These are phyloP conservation scores for Dynastes grantii DNA, from an alignment of 2,888 invertebrate species.

Conservation along the genomic window DNA sequence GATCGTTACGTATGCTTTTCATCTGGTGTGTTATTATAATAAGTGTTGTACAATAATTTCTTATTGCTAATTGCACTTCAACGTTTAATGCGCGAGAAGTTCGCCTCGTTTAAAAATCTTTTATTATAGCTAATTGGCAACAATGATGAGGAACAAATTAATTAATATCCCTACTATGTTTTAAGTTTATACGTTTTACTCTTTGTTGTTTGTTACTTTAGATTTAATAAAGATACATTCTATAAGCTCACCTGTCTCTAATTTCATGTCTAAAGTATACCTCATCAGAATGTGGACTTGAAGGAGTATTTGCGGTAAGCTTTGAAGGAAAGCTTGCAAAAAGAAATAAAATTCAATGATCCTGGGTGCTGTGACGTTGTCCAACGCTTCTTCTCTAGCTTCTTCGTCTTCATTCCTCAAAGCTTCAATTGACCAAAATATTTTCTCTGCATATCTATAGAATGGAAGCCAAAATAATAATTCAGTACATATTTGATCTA, in stretches of 20 bases:
- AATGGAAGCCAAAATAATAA: slow-evolving; percentile 51
- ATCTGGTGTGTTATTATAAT: no score
- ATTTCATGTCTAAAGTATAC: slow-evolving; percentile 73
- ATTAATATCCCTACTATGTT: no score
- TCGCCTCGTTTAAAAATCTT: no score
- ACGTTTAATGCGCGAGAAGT: no score
- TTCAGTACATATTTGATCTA: background rate
- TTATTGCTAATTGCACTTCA: no score
- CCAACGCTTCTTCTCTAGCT: slow-evolving; percentile 76
- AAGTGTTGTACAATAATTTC: no score
- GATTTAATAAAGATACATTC: background rate
- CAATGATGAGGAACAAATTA: background rate
- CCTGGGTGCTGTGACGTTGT: slow-evolving; percentile 76
- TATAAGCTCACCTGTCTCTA: slow-evolving; percentile 75
- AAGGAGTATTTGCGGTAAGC: slow-evolving; percentile 81
- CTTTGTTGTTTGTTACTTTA: no score
- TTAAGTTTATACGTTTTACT: background rate
- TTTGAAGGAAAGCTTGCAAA: slow-evolving; percentile 84
- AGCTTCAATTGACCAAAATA: slow-evolving; percentile 86
- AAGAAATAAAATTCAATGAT: slow-evolving; percentile 85
- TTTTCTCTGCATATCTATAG: slow-evolving; percentile 79
- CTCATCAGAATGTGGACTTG: slow-evolving; percentile 78
- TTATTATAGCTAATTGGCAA: no score
- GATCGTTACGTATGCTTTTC: no score
- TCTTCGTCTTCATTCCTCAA: slow-evolving; percentile 76